These are phyloP conservation scores for Listronotus oregonensis DNA, from an alignment of 1,140 invertebrate species.

Conservation along the genomic window DNA sequence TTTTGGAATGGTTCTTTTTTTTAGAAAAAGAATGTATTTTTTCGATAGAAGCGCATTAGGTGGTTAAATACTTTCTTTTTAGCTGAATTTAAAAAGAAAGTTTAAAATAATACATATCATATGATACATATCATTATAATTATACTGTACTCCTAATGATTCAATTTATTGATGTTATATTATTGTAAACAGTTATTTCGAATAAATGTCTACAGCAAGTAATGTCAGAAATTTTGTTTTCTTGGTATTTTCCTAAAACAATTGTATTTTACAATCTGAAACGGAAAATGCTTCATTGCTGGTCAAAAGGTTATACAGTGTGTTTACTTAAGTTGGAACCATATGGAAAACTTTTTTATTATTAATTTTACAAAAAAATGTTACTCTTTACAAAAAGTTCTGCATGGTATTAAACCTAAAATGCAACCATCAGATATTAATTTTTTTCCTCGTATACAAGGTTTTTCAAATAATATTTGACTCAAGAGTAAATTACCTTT, in stretches of 20 bases:
- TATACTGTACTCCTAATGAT: conserved; percentile 18
- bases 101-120: conserved; percentile 53
- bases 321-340: too few species aligned
- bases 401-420: too few species aligned
- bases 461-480: too few species aligned
- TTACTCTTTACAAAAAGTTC: too few species aligned
- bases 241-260: background rate
- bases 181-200: conserved; percentile 50
- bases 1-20: conserved; percentile 21
- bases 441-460: too few species aligned
- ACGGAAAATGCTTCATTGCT: too few species aligned
- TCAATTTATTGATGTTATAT: conserved; percentile 52
- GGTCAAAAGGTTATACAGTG: too few species aligned
- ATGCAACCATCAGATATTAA: too few species aligned
- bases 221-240: conserved; percentile 22
- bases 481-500: too few species aligned
- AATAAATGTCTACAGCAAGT: conserved; percentile 55
- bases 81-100: conserved; percentile 3
- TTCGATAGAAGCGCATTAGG: conserved; percentile 17
- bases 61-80: conserved; percentile 18
- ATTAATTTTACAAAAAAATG: too few species aligned
- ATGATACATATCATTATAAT: conserved; percentile 52
- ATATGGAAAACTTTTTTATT: too few species aligned
- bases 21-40: conserved; percentile 5
- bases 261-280: too few species aligned